A percentile compares a stretch with the other conserved stretches of the same genome.
These are phyloP conservation scores for Trididemnum nubilum DNA, from an alignment of 23 tunicate genomes.

Conservation along the genomic window DNA sequence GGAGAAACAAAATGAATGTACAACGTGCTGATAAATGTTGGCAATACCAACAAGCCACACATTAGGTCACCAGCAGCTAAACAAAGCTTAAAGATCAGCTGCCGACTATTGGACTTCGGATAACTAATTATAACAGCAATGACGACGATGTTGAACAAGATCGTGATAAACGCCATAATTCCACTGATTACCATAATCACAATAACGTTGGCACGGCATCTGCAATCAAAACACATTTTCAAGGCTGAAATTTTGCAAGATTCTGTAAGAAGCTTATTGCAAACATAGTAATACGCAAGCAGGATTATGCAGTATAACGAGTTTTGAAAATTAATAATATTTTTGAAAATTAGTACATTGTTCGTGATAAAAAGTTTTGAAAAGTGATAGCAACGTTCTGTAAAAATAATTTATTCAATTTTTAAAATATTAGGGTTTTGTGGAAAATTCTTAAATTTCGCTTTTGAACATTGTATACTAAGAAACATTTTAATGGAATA, in stretches of 20 bases:
- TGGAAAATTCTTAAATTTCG: too few species aligned
- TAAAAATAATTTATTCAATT: too few species aligned
- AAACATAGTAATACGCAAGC: too few species aligned
- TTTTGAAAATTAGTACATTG: too few species aligned
- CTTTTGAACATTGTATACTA: too few species aligned
- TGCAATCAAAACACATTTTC: neutral
- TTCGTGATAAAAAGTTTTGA: too few species aligned
- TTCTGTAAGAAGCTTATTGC: too few species aligned
- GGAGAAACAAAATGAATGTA: slow-evolving; percentile 12
- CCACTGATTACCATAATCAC: slow-evolving; percentile 6
- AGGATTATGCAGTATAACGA: too few species aligned
- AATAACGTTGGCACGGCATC: slow-evolving; percentile 19
- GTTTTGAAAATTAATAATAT: too few species aligned
- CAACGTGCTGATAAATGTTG: slow-evolving; percentile 5
- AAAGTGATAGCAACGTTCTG: too few species aligned
- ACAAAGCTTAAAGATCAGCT: slow-evolving; percentile 5
- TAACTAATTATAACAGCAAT: slow-evolving; percentile 10
- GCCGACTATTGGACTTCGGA: slow-evolving; percentile 25
- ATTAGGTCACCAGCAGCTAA: slow-evolving; percentile 19
- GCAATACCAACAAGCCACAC: slow-evolving; percentile 20
- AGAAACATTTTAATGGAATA: too few species aligned
- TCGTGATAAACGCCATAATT: slow-evolving; percentile 10
- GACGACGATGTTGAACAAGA: slow-evolving; percentile 9
- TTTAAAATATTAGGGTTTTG: too few species aligned
- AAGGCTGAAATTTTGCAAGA: neutral